phyloP scores from a whole-genome alignment of 2,113 vertebrate genomes.

The Bos indicus region DNA sequence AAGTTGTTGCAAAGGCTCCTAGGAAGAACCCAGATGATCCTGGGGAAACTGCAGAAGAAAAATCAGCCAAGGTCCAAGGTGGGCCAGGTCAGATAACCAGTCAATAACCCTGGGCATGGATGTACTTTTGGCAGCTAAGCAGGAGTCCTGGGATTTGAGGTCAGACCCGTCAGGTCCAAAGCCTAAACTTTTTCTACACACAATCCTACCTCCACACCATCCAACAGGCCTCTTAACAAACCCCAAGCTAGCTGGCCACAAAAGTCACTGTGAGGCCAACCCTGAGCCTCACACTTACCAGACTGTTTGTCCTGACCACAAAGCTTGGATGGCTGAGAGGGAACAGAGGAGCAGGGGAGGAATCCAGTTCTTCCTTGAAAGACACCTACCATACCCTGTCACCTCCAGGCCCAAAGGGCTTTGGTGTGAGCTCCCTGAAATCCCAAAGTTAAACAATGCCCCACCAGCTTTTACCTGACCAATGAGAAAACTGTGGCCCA shows the following conservation, averaged over 20 bases:
- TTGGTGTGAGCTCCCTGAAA: conserved; percentile 19
- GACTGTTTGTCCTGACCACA: background rate
- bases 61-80: background rate
- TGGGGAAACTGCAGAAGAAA: conserved; percentile 8
- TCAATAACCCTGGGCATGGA: background rate
- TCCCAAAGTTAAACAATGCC: background rate
- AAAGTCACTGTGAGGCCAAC: background rate
- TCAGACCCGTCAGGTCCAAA: background rate
- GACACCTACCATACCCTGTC: background rate
- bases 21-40: background rate
- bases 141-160: background rate
- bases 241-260: background rate
- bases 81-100: background rate
- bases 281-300: background rate
- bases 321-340: background rate
- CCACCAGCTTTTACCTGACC: background rate
- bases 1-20: conserved; percentile 19
- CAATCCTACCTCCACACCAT: background rate
- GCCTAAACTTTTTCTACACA: background rate
- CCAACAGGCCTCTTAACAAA: background rate
- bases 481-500: background rate
- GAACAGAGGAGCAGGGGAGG: background rate
- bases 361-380: conserved; percentile 22
- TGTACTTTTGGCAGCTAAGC: background rate
- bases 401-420: background rate